These are phyloP conservation scores for Syngnathoides biaculeatus DNA, from an alignment of 2,113 vertebrate species.

Conservation along the genomic window DNA sequence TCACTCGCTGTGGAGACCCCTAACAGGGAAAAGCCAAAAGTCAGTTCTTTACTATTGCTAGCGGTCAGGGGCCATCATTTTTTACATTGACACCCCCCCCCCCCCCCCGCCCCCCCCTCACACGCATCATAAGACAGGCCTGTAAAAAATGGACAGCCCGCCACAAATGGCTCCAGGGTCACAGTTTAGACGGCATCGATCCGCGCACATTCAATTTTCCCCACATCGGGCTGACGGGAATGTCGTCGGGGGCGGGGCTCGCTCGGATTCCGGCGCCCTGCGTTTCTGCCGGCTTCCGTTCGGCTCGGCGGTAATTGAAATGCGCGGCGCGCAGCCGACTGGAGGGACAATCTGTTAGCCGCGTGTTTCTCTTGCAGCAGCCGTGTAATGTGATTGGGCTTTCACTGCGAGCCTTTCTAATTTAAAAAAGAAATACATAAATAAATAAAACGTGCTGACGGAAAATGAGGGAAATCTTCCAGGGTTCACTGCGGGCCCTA, in stretches of 20 bases:
- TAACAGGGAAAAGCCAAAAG: too few species aligned
- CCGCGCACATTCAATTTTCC: not conserved
- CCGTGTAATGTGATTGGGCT: slow-evolving; percentile 76
- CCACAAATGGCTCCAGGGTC: not conserved
- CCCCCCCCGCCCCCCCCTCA: too few species aligned
- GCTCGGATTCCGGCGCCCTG: slow-evolving; percentile 35
- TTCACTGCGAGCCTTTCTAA: slow-evolving; percentile 71
- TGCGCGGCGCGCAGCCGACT: slow-evolving; percentile 71
- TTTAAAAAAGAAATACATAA: slow-evolving; percentile 69
- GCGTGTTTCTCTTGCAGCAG: slow-evolving; percentile 79
- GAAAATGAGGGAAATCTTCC: slow-evolving; percentile 77
- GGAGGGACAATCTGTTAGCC: slow-evolving; percentile 83
- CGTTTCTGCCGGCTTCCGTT: slow-evolving; percentile 45
- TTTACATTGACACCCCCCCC: too few species aligned
- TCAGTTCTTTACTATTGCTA: too few species aligned
- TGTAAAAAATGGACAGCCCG: too few species aligned
- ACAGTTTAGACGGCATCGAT: not conserved
- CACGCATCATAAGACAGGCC: too few species aligned
- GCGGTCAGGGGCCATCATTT: too few species aligned
- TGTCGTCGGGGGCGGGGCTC: slow-evolving; percentile 23
- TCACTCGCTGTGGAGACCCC: too few species aligned
- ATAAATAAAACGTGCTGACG: slow-evolving; percentile 61
- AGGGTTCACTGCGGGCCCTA: slow-evolving; percentile 53
- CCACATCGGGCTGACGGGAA: slow-evolving; percentile 27
- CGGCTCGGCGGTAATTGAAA: slow-evolving; percentile 74